These are phyloP conservation scores for Helarctos malayanus DNA, from an alignment of 2,797 vertebrate species.

Conservation along the genomic window DNA sequence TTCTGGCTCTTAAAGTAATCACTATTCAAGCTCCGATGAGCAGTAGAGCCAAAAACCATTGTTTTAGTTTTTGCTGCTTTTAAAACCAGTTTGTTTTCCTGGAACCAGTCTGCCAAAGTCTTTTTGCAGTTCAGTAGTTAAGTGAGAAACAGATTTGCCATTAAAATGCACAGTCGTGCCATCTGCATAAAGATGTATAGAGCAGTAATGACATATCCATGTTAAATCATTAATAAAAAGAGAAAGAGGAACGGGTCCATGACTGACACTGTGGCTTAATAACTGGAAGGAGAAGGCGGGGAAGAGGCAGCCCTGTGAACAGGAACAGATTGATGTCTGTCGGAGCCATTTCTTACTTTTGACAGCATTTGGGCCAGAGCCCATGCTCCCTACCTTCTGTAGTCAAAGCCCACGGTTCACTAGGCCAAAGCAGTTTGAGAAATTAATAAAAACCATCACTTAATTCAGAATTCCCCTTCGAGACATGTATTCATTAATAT, in stretches of 20 bases:
- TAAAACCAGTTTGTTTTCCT: slow-evolving; percentile 93
- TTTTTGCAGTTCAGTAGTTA: slow-evolving; percentile 94
- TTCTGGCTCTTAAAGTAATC: slow-evolving; percentile 88
- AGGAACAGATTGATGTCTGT: slow-evolving; percentile 91
- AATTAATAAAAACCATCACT: slow-evolving; percentile 78
- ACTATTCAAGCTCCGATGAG: slow-evolving; percentile 90
- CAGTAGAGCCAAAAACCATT: slow-evolving; percentile 92
- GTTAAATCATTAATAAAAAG: slow-evolving; percentile 93
- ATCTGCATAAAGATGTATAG: slow-evolving; percentile 93
- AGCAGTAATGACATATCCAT: slow-evolving; percentile 92
- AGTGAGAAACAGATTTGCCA: slow-evolving; percentile 94
- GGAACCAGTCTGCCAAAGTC: slow-evolving; percentile 93
- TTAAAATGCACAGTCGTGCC: slow-evolving; percentile 94
- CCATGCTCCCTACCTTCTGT: slow-evolving; percentile 86
- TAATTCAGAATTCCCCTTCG: slow-evolving; percentile 71
- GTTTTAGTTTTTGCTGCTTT: slow-evolving; percentile 93
- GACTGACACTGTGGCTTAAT: slow-evolving; percentile 91
- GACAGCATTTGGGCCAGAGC: slow-evolving; percentile 88
- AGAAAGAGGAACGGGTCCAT: slow-evolving; percentile 88
- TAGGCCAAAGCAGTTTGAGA: slow-evolving; percentile 85
- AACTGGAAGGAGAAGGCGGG: slow-evolving; percentile 87
- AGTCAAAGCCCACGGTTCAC: slow-evolving; percentile 77
- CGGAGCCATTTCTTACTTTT: slow-evolving; percentile 88
- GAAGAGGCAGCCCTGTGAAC: slow-evolving; percentile 90
- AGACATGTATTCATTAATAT: slow-evolving; percentile 69